Percentiles rank a stretch among this genome's conserved stretches.
Conservation (phyloP, 1,140 invertebrate species). For the Drosophila varians region DNA sequence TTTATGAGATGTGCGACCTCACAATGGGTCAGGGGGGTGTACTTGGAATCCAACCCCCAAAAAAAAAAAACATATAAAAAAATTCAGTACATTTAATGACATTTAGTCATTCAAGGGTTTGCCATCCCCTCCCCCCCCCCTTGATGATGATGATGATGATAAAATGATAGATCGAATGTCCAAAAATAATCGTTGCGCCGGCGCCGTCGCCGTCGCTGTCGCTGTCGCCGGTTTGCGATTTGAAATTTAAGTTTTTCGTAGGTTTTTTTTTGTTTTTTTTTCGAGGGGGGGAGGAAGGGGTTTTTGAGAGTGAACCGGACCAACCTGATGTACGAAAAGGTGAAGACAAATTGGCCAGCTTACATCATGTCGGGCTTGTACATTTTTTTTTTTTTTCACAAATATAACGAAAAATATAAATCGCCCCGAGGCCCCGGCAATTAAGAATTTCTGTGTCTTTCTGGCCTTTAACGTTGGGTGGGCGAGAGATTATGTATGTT, state of each 20-base stretch:
- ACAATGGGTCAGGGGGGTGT: slow-evolving; percentile 77
- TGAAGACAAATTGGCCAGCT: slow-evolving; percentile 75
- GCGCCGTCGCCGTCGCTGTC: slow-evolving; percentile 18
- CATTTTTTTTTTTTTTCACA: slow-evolving; percentile 1
- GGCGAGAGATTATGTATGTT: slow-evolving; percentile 40
- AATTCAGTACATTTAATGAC: slow-evolving; percentile 77
- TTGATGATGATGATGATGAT: too few relatives aligned
- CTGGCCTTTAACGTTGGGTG: slow-evolving; percentile 51
- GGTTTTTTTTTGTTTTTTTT: too few relatives aligned
- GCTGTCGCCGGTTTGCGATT: slow-evolving; percentile 27
- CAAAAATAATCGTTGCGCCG: slow-evolving; percentile 7
- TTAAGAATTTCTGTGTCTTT: slow-evolving; percentile 68
- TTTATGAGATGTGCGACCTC: slow-evolving; percentile 60
- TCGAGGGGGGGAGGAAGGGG: too few relatives aligned
- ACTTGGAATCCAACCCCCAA: neutral
- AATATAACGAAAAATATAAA: slow-evolving; percentile 30
- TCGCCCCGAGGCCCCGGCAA: slow-evolving; percentile 57
- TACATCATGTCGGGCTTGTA: slow-evolving; percentile 52
- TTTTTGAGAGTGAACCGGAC: slow-evolving; percentile 10
- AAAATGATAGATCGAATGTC: slow-evolving; percentile 27
- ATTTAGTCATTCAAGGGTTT: slow-evolving; percentile 70
- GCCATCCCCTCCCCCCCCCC: too few relatives aligned
- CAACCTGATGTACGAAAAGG: slow-evolving; percentile 64
- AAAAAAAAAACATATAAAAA: slow-evolving; percentile 38
- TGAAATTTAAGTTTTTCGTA: neutral